Evolutionary conservation across 2,888 invertebrate genomes (phyloP).

Genomic region (Andrena flavipes): DNA sequence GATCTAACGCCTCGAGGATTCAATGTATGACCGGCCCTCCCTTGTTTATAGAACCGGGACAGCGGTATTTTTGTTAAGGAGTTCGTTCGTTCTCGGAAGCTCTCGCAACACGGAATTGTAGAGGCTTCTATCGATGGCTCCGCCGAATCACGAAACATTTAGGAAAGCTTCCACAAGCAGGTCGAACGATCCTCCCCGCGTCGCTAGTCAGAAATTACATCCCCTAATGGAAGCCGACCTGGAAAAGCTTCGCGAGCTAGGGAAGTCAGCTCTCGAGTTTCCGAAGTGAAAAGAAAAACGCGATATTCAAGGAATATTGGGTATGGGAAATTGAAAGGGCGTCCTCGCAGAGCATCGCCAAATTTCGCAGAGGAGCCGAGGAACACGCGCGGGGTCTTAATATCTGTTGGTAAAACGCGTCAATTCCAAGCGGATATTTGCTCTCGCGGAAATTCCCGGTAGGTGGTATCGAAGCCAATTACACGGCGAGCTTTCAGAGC

Average conservation of each 20-base stretch:
- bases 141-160: too few species aligned
- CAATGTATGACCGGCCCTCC: constrained; percentile 1
- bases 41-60: constrained; percentile 13
- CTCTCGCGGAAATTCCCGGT: constrained; percentile 32
- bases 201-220: too few species aligned
- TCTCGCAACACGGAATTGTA: too few species aligned
- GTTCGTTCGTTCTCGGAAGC: background rate
- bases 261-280: background rate
- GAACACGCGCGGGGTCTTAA: background rate
- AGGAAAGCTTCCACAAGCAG: too few species aligned
- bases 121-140: too few species aligned
- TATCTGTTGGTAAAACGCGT: background rate
- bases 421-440: constrained; percentile 23
- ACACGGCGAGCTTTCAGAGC: constrained; percentile 31
- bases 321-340: background rate
- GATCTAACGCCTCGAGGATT: background rate
- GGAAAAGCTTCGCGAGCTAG: background rate
- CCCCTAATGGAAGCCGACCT: background rate
- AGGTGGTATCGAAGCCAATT: constrained; percentile 37
- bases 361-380: background rate
- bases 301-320: background rate
- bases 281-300: background rate
- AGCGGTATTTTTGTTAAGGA: background rate
- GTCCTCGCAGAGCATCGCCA: background rate
- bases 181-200: too few species aligned